Evolutionary conservation across 2,113 vertebrate species (phyloP), one percentile per base, ranked within the genome.

Genomic region (Pavo muticus): DNA sequence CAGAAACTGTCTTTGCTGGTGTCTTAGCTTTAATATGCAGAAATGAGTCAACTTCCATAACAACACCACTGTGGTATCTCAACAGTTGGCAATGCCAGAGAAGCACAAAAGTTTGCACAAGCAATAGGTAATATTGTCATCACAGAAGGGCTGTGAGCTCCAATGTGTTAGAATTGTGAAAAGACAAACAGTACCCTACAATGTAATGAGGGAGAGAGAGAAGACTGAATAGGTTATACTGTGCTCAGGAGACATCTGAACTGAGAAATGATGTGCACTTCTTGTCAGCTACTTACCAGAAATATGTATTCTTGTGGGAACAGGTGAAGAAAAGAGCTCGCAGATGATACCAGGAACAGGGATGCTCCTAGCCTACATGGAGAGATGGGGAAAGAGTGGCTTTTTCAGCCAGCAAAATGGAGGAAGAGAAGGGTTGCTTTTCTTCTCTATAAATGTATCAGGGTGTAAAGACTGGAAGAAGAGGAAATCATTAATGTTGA

Each of bases 181-280:
- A 80, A 88, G 48, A 39, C 13, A 57, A 72, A 45, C 68, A 75
- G 91, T 60, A 74, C 35, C 59, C 39, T 77, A 37, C 16, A 63
- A 6, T 0, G 0, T 50, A 35, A 6, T 35, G 39, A 44, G 48
- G 48, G 39, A 71, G 42, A 68, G 39, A 85, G 13, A 29, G 13
- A 80, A 56, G 68, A 70, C 7, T 56, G 56, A 64, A 37, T 8
- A 59, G 47, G 6, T 9, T 27, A n/a, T 47, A 70, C 35, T 81
- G 56, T 47, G 77, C 65, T 88, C 37, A 18, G 39, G 68, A 68
- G 64, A 77, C 25, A 71, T 80, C 50, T 91, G 35, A 54, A 63
- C 40, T 84, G 47, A 69, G 74, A 88, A 78, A 42, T 16, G 7
- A 44, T 74, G 52, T 44, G 40, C 15, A 47, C 12, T 78, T 78